Conservation (phyloP, 92 coral and sea anemone species). For the Zoanthus solanderi region DNA sequence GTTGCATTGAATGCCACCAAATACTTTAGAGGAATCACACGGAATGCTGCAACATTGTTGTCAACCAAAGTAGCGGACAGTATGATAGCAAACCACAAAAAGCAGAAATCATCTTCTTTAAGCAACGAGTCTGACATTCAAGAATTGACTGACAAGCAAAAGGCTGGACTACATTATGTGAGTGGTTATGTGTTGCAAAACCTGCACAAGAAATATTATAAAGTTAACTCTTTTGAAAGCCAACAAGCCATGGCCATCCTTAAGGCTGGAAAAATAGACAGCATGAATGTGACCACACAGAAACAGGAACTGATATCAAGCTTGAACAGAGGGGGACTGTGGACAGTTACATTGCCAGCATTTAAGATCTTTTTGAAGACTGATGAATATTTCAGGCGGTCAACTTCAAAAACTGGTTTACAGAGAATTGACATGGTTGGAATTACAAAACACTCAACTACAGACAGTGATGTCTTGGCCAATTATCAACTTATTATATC, state of each 20-base stretch:
- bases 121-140: neutral
- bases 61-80: slow-evolving; percentile 71
- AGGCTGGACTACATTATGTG: slow-evolving; percentile 66
- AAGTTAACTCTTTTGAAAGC: slow-evolving; percentile 42
- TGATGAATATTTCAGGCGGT: slow-evolving; percentile 52
- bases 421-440: slow-evolving; percentile 44
- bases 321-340: slow-evolving; percentile 66
- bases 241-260: slow-evolving; percentile 71
- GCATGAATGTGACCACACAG: neutral
- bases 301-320: slow-evolving; percentile 52
- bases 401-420: slow-evolving; percentile 22
- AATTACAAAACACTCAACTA: slow-evolving; percentile 37
- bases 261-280: slow-evolving; percentile 49
- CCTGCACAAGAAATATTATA: slow-evolving; percentile 54
- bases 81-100: slow-evolving; percentile 60
- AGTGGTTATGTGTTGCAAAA: slow-evolving; percentile 72
- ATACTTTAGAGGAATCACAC: slow-evolving; percentile 62
- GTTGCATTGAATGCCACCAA: slow-evolving; percentile 49
- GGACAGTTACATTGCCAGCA: slow-evolving; percentile 59
- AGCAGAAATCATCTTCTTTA: slow-evolving; percentile 6
- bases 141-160: slow-evolving; percentile 31
- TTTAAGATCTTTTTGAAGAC: slow-evolving; percentile 50
- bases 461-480: slow-evolving; percentile 51
- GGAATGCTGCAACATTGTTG: slow-evolving; percentile 76
- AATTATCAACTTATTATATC: slow-evolving; percentile 34